Evolutionary conservation across 2,797 vertebrate genomes (phyloP).

Genomic region (Perodicticus potto): DNA sequence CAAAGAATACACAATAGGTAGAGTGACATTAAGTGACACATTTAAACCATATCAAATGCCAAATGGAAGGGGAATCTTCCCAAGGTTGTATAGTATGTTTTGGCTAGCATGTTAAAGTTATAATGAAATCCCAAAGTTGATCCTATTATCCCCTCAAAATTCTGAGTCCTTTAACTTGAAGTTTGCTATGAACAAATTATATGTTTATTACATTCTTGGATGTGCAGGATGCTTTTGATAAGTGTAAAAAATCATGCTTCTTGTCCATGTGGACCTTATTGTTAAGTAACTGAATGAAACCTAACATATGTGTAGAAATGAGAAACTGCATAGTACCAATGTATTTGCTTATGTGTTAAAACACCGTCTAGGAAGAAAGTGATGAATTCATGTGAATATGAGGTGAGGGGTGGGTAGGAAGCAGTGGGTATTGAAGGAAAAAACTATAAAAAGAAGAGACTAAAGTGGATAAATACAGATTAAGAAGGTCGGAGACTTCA

Average conservation of each 20-base stretch:
- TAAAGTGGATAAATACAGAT: neutral
- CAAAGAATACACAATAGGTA: neutral
- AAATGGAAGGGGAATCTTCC: conserved; percentile 15
- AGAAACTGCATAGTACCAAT: neutral
- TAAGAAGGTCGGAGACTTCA: neutral
- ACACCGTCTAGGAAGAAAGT: neutral
- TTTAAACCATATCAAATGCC: conserved; percentile 6
- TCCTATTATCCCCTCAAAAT: neutral
- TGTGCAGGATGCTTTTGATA: neutral
- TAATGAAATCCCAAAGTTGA: neutral
- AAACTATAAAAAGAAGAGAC: neutral
- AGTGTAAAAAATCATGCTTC: neutral
- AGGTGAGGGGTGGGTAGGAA: neutral
- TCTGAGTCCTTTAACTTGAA: neutral
- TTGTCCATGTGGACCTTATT: neutral
- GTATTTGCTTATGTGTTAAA: neutral
- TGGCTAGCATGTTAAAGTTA: neutral
- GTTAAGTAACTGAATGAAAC: neutral
- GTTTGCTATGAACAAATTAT: neutral
- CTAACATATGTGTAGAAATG: neutral
- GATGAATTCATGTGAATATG: neutral
- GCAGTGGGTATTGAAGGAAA: neutral
- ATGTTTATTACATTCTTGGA: neutral
- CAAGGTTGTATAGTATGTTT: neutral
- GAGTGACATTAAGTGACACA: neutral